These are phyloP conservation scores for Dasypogon diadema DNA, from an alignment of 2,888 invertebrate species.

Conservation along the genomic window DNA sequence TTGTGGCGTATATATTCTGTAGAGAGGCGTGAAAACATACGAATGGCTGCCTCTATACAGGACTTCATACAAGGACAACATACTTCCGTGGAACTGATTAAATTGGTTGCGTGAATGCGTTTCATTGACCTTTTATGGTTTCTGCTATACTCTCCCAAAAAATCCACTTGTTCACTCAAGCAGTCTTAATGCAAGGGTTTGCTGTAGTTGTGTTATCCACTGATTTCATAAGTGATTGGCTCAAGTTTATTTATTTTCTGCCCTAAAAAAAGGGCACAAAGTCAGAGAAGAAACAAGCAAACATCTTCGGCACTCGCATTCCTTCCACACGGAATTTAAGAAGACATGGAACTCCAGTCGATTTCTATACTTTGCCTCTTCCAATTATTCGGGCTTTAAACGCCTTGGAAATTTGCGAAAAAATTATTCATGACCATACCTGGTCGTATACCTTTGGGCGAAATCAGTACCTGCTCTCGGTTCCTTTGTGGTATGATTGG, in stretches of 20 bases:
- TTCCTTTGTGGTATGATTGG: constrained; percentile 51
- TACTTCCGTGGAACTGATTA: constrained; percentile 37
- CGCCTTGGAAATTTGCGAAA: constrained; percentile 52
- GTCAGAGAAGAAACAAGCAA: not conserved
- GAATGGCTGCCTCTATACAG: not conserved
- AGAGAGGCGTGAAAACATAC: not conserved
- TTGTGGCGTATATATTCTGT: not conserved
- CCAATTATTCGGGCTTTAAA: constrained; percentile 54
- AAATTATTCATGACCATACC: constrained; percentile 54
- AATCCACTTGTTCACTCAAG: constrained; percentile 27
- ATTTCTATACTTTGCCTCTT: constrained; percentile 33
- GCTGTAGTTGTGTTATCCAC: not conserved
- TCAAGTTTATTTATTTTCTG: not conserved
- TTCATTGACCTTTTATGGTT: constrained; percentile 32
- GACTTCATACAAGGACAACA: constrained; percentile 21
- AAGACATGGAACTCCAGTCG: not conserved
- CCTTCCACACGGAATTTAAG: constrained; percentile 37
- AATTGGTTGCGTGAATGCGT: constrained; percentile 47
- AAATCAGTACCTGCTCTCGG: constrained; percentile 24
- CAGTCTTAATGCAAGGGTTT: not conserved
- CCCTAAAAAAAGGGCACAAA: too few relatives aligned
- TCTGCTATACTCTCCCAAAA: constrained; percentile 8
- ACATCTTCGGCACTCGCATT: constrained; percentile 15
- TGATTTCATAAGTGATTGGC: constrained; percentile 41
- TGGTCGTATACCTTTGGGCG: constrained; percentile 31